Base-by-base conservation (phyloP, 37 sponge, comb jelly and placozoan species). In the Ianthella basta region DNA sequence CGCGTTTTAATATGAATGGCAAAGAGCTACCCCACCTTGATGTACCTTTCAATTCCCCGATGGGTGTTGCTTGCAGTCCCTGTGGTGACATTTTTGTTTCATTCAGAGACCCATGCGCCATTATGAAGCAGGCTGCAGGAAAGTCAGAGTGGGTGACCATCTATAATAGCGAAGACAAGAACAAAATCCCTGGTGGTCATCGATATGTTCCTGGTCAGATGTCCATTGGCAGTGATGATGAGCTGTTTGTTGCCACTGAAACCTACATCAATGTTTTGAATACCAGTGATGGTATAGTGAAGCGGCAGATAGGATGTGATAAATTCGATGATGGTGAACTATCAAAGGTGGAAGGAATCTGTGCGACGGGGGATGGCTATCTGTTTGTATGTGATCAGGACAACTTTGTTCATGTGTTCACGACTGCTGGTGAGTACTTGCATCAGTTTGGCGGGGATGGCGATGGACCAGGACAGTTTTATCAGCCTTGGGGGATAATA, bases 1-100 rank as follows among this genome's bases (percentile, higher is more conserved):
- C 40, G 5, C 78, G 78, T 24, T 75, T 40, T 53, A 75, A 40
- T 4, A 40, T 75, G 53, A 75, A 75, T 24, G 78, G 78, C 0
- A 75, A 75, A 23, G 54, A 39, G 14, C 54, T 75, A 8, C 78
- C 78, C 20, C 37, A 50, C 23, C 25, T 75, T 10, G 4, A 30
- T 0, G 24, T 40, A 10, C 44, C 44, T 4, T 50, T 40, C 1
- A 35, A 13, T 6, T 32, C 27, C 4, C 29, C 70, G 4, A 69
- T 6, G 2, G 78, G 78, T 41, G 78, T 75, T 32, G 54, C 37
- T 2, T 53, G 44, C 24, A 50, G 54, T 23, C 44, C 78, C 2
- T 10, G 12, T 2, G 78, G 78, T 4, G 78, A 75, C 38, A 24
- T 75, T 13, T 75, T 40, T 44, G 78, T 75, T 2, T 75, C 78